phyloP scores from a whole-genome alignment of 2,797 vertebrate species.

The Telmatherina bonti region DNA sequence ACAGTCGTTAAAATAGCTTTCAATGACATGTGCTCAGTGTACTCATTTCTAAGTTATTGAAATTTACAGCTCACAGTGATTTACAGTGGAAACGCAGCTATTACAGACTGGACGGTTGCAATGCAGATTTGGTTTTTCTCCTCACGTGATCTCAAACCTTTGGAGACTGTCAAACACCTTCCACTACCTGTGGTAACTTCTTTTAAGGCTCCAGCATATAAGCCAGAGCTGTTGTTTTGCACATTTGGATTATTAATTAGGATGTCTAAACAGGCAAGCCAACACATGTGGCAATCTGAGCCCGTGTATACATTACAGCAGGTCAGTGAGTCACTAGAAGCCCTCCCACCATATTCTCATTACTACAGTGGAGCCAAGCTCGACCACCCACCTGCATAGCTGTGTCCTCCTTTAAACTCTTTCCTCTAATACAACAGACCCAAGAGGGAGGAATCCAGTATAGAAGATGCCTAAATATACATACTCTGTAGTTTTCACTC shows the following conservation, averaged over 20 bases:
- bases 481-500: slow-evolving; percentile 27
- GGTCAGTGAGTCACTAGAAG: slow-evolving; percentile 62
- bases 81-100: slow-evolving; percentile 74
- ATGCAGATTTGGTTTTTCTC: slow-evolving; percentile 67
- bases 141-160: slow-evolving; percentile 52
- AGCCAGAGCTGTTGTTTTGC: slow-evolving; percentile 61
- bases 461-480: slow-evolving; percentile 39
- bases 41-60: slow-evolving; percentile 80
- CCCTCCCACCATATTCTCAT: slow-evolving; percentile 55
- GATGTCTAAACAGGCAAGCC: slow-evolving; percentile 72
- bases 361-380: slow-evolving; percentile 27
- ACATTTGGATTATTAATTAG: slow-evolving; percentile 74
- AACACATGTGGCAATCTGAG: slow-evolving; percentile 64
- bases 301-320: slow-evolving; percentile 69
- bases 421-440: slow-evolving; percentile 36
- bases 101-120: slow-evolving; percentile 70
- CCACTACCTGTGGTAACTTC: slow-evolving; percentile 29
- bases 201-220: slow-evolving; percentile 31
- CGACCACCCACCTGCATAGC: slow-evolving; percentile 72
- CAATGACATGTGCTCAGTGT: slow-evolving; percentile 78
- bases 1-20: slow-evolving; percentile 77
- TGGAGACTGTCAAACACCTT: slow-evolving; percentile 35
- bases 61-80: slow-evolving; percentile 78
- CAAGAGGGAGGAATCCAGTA: slow-evolving; percentile 15
- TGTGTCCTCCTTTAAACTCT: slow-evolving; percentile 43